These are phyloP conservation scores for Oeneis ivallda DNA, from an alignment of 2,888 invertebrate genomes.

Conservation along the genomic window DNA sequence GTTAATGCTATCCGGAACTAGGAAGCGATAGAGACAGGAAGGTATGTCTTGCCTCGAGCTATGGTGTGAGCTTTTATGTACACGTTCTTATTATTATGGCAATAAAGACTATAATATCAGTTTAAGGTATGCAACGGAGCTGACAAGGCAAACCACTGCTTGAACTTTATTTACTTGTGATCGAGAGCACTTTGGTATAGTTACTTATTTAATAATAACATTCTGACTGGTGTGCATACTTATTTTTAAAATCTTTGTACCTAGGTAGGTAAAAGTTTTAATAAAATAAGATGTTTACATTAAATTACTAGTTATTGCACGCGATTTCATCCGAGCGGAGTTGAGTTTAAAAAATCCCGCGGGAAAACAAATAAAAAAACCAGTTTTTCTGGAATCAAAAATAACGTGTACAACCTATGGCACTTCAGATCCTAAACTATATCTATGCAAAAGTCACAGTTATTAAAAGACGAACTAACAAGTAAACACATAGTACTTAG, in stretches of 20 bases:
- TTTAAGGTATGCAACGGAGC: not conserved
- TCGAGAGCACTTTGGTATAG: conserved; percentile 17
- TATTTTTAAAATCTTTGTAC: no score
- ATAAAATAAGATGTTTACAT: not conserved
- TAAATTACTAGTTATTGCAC: no score
- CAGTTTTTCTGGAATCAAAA: no score
- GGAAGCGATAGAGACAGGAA: conserved; percentile 37
- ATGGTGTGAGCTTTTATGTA: conserved; percentile 20
- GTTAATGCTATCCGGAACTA: conserved; percentile 36
- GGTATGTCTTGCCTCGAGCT: conserved; percentile 17
- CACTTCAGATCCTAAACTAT: no score
- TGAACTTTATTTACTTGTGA: conserved; percentile 31
- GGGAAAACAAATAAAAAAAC: no score
- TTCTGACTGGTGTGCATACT: not conserved
- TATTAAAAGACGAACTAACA: no score
- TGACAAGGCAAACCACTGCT: conserved; percentile 34
- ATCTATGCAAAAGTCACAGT: no score
- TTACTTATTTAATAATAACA: conserved; percentile 6
- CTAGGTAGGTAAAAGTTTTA: not conserved
- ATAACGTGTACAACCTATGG: no score
- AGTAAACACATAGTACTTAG: no score
- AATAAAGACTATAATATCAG: conserved; percentile 10
- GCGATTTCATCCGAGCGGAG: no score
- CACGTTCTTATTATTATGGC: conserved; percentile 28
- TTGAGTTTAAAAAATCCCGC: no score